These are phyloP conservation scores for Ariopsis seemanni DNA, from an alignment of 2,113 vertebrate species.

Conservation along the genomic window DNA sequence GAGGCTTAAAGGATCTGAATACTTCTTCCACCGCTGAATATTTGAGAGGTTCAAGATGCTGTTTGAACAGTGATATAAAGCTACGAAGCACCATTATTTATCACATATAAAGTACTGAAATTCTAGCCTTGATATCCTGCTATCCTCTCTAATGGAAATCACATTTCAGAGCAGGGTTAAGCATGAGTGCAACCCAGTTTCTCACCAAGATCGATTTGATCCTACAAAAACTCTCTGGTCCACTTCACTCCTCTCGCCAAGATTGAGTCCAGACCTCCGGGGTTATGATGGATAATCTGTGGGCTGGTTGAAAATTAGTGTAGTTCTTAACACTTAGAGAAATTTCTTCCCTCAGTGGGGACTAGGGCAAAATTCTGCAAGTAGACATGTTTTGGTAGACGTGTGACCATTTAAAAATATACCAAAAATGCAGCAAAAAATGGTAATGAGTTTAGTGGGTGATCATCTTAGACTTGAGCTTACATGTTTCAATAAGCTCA, in stretches of 20 bases:
- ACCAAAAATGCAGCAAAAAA: neutral
- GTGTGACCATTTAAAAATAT: neutral
- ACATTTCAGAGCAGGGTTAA: conserved; percentile 38
- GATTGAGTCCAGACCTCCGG: conserved; percentile 50
- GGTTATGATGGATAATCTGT: conserved; percentile 50
- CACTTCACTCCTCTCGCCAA: conserved; percentile 52
- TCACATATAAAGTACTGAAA: neutral
- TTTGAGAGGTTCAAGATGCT: conserved; percentile 5
- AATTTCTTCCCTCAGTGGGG: neutral
- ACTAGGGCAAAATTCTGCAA: neutral
- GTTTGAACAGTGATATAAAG: neutral
- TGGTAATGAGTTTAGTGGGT: neutral
- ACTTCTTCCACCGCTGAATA: neutral
- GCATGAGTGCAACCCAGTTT: conserved; percentile 37
- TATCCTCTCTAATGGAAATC: conserved; percentile 29
- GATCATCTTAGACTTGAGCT: neutral
- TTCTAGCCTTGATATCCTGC: neutral
- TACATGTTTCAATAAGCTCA: neutral
- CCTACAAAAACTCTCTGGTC: conserved; percentile 48
- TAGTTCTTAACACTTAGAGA: conserved; percentile 31
- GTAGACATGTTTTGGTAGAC: neutral
- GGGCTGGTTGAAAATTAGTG: conserved; percentile 50
- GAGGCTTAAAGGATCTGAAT: too few relatives aligned
- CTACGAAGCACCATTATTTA: neutral
- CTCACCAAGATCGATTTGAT: conserved; percentile 51